Percentiles rank a stretch among this genome's conserved stretches.
phyloP scores from a whole-genome alignment of 2,797 vertebrate genomes.

The Bradypodion ventrale region DNA sequence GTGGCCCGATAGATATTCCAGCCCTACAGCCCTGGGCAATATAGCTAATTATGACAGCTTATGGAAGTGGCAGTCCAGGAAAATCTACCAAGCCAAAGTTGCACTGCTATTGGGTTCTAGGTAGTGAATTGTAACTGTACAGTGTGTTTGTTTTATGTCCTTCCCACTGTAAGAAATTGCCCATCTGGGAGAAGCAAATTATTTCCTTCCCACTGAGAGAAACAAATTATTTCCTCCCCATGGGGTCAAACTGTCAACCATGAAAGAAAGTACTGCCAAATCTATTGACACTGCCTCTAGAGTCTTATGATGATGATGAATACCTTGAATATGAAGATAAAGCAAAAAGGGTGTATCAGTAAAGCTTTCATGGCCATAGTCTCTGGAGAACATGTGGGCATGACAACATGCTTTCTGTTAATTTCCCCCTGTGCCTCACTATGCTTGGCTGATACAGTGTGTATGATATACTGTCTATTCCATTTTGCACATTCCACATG shows the following conservation, averaged over 20 bases:
- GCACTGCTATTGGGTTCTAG: not conserved
- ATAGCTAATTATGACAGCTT: not conserved
- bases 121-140: not conserved
- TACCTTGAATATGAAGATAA: not conserved
- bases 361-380: not conserved
- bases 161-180: not conserved
- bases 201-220: not conserved
- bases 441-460: not conserved
- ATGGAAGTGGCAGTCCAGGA: not conserved
- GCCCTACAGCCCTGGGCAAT: not conserved
- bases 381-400: not conserved
- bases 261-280: not conserved
- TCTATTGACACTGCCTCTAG: not conserved
- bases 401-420: not conserved
- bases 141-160: not conserved
- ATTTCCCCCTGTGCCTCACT: not conserved
- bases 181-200: not conserved
- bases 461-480: not conserved
- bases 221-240: not conserved
- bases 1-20: not conserved
- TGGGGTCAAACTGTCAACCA: not conserved
- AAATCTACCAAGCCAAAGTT: not conserved
- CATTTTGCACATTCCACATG: not conserved
- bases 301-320: not conserved
- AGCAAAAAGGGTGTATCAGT: too few species aligned